Conservation (phyloP, 1,140 invertebrate species). For the Drosophila sproati region DNA sequence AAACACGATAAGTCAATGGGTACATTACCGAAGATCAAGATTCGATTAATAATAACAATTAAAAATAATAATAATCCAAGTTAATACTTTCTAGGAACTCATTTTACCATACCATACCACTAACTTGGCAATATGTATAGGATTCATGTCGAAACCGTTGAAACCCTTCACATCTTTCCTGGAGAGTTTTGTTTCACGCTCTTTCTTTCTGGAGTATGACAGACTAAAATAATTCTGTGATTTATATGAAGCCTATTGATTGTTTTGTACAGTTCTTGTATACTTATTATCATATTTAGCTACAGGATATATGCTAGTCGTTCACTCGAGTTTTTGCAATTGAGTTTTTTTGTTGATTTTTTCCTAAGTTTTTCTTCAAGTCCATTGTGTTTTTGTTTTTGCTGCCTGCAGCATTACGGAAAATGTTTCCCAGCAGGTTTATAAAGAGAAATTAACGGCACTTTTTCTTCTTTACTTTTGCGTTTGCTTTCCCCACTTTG, state of each 20-base stretch:
- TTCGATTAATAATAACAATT: not conserved
- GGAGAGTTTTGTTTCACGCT: no score
- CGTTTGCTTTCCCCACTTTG: not conserved
- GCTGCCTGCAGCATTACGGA: constrained; percentile 22
- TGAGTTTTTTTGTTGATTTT: constrained; percentile 1
- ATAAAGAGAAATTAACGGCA: constrained; percentile 85
- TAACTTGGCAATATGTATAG: no score
- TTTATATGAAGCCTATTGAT: not conserved
- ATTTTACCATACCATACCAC: no score
- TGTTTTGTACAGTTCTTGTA: not conserved
- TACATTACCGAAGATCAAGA: not conserved
- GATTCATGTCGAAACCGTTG: no score
- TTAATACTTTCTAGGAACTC: no score
- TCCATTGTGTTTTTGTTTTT: constrained; percentile 16
- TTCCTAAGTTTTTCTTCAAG: not conserved
- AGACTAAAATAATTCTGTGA: no score
- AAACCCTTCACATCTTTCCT: no score
- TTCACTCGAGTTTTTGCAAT: not conserved
- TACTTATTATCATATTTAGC: not conserved
- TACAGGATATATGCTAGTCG: constrained; percentile 15
- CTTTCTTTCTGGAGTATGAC: no score
- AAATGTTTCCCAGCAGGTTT: constrained; percentile 85
- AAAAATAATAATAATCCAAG: not conserved
- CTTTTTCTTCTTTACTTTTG: constrained; percentile 40
- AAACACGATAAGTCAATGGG: not conserved